Evolutionary conservation across 2,797 vertebrate species (phyloP).

Genomic region (Megaceryle alcyon): DNA sequence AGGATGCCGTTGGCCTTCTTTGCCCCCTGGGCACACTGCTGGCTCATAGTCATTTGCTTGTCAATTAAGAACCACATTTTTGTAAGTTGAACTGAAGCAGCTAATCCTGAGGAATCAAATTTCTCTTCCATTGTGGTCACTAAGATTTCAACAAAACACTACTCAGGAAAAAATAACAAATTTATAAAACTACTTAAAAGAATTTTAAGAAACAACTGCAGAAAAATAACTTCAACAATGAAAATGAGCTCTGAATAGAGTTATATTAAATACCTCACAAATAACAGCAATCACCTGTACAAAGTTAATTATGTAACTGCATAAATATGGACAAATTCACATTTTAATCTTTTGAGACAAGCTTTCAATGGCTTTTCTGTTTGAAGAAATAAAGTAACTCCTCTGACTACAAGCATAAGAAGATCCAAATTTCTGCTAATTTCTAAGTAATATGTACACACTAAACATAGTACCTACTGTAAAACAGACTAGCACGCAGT

Average conservation of each 20-base stretch:
- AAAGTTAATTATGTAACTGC: not conserved
- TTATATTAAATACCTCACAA: not conserved
- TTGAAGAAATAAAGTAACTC: not conserved
- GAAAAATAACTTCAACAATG: not conserved
- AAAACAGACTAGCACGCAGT: not conserved
- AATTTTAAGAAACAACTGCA: not conserved
- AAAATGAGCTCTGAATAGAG: not conserved
- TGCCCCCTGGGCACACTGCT: no score
- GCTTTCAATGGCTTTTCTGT: not conserved
- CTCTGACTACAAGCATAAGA: not conserved
- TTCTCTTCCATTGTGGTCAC: not conserved
- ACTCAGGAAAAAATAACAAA: not conserved
- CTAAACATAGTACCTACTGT: not conserved
- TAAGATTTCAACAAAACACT: not conserved
- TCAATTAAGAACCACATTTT: not conserved
- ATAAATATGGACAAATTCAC: not conserved
- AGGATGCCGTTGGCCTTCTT: no score
- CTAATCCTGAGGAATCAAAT: not conserved
- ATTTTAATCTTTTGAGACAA: not conserved
- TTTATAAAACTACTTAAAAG: not conserved
- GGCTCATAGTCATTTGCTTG: no score
- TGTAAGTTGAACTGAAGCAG: accelerated
- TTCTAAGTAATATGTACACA: not conserved
- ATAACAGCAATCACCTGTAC: not conserved
- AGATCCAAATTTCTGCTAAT: not conserved